Evolutionary conservation across 2,888 invertebrate genomes (phyloP), one percentile per base, ranked within the genome.

Genomic region (Plebejus anna): DNA sequence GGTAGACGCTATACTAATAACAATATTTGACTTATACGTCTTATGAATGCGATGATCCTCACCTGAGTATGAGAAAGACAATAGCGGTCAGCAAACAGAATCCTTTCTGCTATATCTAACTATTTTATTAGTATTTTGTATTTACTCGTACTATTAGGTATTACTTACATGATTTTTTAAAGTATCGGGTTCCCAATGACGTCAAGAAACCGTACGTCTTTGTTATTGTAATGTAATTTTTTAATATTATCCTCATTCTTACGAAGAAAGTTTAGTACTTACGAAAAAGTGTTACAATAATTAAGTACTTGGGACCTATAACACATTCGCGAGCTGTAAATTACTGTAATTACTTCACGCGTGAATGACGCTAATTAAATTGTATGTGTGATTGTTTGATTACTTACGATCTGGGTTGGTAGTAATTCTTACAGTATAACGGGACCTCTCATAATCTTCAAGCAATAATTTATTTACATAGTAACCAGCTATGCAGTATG

Each of bases 271-370:
- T 71, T 42, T 16, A 36, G 11, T 71, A 42, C 22, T 22, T 22
- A 22, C 42, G n/a, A 71, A 71, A 66, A 71, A 71, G 71, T 71
- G 71, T 71, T 71, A 71, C 42, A 42, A 71, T 71, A 71, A 71
- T 42, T 71, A 71, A 42, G 38, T 42, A 42, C 51, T 42, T 42
- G 42, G 22, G 42, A 71, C 42, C 38, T 71, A 71, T 22, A 71
- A 42, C 42, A 70, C 70, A 38, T 70, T 70, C 70, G 22, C 71
- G 42, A 71, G 22, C 71, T 38, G n/a, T 42, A 42, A 38, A 71
- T 71, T 42, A 71, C 71, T 42, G 16, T 71, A 71, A 71, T 71
- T 71, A 71, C 42, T 42, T 71, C 42, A 42, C 71, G 38, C 42
- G n/a, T 71, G 38, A 71, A 71, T 71, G 71, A 42, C 71, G n/a